Evolutionary conservation across 2,888 invertebrate genomes (phyloP).

Genomic region (Microplitis manilae): DNA sequence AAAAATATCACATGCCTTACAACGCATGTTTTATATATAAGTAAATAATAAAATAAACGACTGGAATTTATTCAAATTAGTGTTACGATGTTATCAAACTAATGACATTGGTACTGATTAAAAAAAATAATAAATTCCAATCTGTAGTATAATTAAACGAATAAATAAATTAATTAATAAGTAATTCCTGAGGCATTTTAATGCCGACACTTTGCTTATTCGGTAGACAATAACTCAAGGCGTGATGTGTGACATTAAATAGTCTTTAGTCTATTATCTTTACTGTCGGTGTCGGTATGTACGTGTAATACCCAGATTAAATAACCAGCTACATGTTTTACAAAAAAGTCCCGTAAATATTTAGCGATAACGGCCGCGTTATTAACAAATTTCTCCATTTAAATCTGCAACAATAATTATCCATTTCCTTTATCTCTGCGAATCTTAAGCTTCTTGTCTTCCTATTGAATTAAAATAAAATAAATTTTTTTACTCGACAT

Average conservation of each 20-base stretch:
- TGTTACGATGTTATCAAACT: neutral
- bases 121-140: conserved; percentile 36
- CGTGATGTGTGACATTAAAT: conserved; percentile 46
- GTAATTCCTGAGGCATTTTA: conserved; percentile 53
- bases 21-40: conserved; percentile 47
- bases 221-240: conserved; percentile 54
- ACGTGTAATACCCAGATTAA: conserved; percentile 4
- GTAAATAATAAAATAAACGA: conserved; percentile 24
- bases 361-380: neutral
- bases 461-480: no score
- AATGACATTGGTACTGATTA: conserved; percentile 23
- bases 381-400: neutral
- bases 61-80: conserved; percentile 29
- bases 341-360: neutral
- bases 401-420: no score
- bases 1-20: conserved; percentile 48
- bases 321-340: neutral
- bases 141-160: conserved; percentile 9
- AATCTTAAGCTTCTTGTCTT: no score
- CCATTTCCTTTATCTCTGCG: no score
- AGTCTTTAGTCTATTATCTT: conserved; percentile 44
- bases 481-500: neutral
- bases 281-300: conserved; percentile 41
- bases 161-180: conserved; percentile 48
- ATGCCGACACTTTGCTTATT: conserved; percentile 52